Percentiles rank a stretch among this genome's conserved stretches.
Evolutionary conservation across 2,888 invertebrate genomes (phyloP).

Genomic region (Lycophotia porphyrea): DNA sequence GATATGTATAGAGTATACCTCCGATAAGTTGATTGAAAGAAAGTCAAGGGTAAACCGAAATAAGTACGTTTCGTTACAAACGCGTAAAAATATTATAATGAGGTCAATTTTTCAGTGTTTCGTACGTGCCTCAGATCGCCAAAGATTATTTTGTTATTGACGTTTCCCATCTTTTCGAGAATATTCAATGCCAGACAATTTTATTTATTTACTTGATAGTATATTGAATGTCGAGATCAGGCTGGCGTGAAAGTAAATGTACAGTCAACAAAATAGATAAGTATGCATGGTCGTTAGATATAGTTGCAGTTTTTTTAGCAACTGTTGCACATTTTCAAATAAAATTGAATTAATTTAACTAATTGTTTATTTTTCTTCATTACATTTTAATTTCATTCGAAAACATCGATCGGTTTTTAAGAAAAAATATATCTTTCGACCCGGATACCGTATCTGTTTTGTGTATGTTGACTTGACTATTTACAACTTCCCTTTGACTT

Average conservation of each 20-base stretch:
- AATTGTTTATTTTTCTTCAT: too few relatives aligned
- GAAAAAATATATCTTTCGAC: too few relatives aligned
- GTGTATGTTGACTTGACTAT: slow-evolving; percentile 63
- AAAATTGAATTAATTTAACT: too few relatives aligned
- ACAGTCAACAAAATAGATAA: too few relatives aligned
- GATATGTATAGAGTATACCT: background rate
- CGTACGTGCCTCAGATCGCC: slow-evolving; percentile 52
- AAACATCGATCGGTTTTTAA: too few relatives aligned
- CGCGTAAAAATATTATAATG: slow-evolving; percentile 40
- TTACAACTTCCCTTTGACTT: slow-evolving; percentile 62
- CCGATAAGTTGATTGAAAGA: slow-evolving; percentile 5
- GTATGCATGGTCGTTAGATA: too few relatives aligned
- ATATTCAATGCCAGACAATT: slow-evolving; percentile 56
- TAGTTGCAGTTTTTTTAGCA: too few relatives aligned
- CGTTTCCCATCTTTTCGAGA: slow-evolving; percentile 43
- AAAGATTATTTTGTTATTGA: slow-evolving; percentile 57
- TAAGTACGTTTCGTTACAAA: slow-evolving; percentile 14
- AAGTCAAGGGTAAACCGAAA: slow-evolving; percentile 6
- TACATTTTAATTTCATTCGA: too few relatives aligned
- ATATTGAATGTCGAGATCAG: slow-evolving; percentile 59
- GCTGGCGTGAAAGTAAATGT: slow-evolving; percentile 46
- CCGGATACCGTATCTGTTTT: too few relatives aligned
- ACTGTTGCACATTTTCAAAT: too few relatives aligned
- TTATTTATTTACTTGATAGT: slow-evolving; percentile 62
- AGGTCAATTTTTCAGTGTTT: slow-evolving; percentile 51